phyloP scores from a whole-genome alignment of 2,113 vertebrate genomes.

The Saguinus midas region DNA sequence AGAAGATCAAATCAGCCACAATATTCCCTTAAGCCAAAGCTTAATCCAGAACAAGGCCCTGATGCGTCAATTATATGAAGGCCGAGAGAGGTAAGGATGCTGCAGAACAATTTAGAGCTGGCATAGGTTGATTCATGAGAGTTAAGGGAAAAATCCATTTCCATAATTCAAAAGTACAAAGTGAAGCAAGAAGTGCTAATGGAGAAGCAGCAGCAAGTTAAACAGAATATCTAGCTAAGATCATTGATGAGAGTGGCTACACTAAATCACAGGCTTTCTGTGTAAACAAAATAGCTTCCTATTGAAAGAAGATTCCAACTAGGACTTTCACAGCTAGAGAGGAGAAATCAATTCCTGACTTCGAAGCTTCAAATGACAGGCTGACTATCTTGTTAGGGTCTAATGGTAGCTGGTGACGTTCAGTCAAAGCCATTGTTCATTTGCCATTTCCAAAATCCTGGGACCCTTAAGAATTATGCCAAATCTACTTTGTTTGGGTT shows the following conservation, averaged over 20 bases:
- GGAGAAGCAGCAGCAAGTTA: neutral
- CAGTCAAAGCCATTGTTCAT: neutral
- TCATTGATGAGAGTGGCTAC: neutral
- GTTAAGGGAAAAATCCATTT: neutral
- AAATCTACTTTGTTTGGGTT: neutral
- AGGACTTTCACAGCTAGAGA: neutral
- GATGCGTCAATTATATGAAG: neutral
- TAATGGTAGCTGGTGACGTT: neutral
- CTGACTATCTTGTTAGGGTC: neutral
- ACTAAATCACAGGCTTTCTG: neutral
- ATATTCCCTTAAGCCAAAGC: neutral
- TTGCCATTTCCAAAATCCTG: neutral
- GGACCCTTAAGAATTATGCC: neutral
- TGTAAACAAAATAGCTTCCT: neutral
- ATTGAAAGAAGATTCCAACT: neutral
- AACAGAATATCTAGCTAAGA: neutral
- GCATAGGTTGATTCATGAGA: neutral
- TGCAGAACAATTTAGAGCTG: neutral
- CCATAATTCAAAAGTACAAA: neutral
- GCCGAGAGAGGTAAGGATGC: neutral
- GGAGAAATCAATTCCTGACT: neutral
- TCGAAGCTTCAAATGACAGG: neutral
- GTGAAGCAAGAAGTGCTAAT: neutral
- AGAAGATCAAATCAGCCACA: neutral
- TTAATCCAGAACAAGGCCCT: neutral